phyloP scores from a whole-genome alignment of 2,888 invertebrate species.

The Hyles lineata region DNA sequence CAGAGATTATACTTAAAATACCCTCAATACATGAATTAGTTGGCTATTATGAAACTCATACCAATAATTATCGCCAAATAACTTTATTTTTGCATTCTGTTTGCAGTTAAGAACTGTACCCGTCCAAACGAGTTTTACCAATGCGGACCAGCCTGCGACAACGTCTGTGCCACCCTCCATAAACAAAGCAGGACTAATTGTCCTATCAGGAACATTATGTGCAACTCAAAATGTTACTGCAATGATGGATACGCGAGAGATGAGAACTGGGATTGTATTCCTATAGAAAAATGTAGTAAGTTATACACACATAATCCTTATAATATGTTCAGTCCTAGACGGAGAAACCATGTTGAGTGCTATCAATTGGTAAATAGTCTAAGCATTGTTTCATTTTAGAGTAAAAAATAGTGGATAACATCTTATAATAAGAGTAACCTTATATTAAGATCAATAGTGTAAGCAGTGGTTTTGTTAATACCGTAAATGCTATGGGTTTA shows the following conservation, averaged over 20 bases:
- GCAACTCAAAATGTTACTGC: slow-evolving; percentile 53
- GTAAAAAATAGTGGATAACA: too few species aligned
- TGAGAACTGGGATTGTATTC: slow-evolving; percentile 9
- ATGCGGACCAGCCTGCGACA: slow-evolving; percentile 48
- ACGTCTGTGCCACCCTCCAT: slow-evolving; percentile 44
- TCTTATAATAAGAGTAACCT: too few species aligned
- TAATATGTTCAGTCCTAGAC: too few species aligned
- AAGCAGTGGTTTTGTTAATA: too few species aligned
- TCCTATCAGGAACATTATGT: slow-evolving; percentile 46
- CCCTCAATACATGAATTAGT: too few species aligned
- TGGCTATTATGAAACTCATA: too few species aligned
- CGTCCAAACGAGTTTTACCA: slow-evolving; percentile 39
- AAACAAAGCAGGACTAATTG: slow-evolving; percentile 47
- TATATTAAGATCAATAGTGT: too few species aligned
- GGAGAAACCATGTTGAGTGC: not conserved
- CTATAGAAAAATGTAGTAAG: slow-evolving; percentile 26
- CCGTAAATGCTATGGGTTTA: too few species aligned
- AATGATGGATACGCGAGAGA: slow-evolving; percentile 34
- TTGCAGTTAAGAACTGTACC: slow-evolving; percentile 23
- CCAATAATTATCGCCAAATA: too few species aligned
- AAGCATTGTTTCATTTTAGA: too few species aligned
- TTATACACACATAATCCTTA: not conserved
- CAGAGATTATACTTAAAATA: too few species aligned
- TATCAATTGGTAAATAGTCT: too few species aligned
- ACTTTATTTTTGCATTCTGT: not conserved